Conservation (phyloP, 2,888 invertebrate species). For the Ormyrus nitidulus region DNA sequence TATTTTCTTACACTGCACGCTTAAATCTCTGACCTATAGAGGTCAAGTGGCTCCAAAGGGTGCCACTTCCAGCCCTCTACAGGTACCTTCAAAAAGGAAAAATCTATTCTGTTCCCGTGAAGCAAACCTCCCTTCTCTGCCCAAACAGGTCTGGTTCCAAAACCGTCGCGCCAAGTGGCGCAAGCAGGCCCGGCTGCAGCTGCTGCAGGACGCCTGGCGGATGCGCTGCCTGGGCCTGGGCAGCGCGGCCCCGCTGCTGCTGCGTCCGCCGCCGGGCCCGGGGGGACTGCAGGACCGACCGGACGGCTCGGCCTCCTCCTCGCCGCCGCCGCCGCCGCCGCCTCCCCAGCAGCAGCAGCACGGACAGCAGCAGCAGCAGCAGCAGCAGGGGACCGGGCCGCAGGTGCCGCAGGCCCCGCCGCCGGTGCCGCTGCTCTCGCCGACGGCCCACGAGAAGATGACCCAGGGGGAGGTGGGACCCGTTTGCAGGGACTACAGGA, state of each 20-base stretch:
- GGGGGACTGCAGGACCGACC: constrained; percentile 61
- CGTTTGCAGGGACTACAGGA: constrained; percentile 49
- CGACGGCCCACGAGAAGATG: constrained; percentile 25
- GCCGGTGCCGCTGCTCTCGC: constrained; percentile 19
- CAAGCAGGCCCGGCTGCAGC: constrained; percentile 89
- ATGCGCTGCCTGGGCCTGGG: constrained; percentile 87
- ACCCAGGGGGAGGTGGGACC: neutral
- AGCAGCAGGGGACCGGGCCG: neutral
- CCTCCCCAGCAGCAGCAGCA: constrained; percentile 56
- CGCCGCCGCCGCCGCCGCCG: constrained; percentile 59
- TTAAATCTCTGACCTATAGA: too few species aligned
- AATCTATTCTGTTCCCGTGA: too few species aligned
- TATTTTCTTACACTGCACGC: too few species aligned
- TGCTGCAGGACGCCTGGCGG: constrained; percentile 92
- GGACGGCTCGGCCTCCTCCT: constrained; percentile 60
- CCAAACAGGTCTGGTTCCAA: constrained; percentile 90
- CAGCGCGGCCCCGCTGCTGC: constrained; percentile 71
- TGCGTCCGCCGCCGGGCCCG: constrained; percentile 71
- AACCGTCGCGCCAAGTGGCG: constrained; percentile 94
- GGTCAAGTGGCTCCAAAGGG: too few species aligned
- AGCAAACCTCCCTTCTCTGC: neutral
- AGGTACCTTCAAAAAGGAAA: too few species aligned
- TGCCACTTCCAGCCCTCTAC: too few species aligned
- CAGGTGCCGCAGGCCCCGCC: constrained; percentile 1
- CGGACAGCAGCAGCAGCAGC: constrained; percentile 54